Conservation (phyloP, 2,888 invertebrate genomes). For the Drosophila subquinaria region DNA sequence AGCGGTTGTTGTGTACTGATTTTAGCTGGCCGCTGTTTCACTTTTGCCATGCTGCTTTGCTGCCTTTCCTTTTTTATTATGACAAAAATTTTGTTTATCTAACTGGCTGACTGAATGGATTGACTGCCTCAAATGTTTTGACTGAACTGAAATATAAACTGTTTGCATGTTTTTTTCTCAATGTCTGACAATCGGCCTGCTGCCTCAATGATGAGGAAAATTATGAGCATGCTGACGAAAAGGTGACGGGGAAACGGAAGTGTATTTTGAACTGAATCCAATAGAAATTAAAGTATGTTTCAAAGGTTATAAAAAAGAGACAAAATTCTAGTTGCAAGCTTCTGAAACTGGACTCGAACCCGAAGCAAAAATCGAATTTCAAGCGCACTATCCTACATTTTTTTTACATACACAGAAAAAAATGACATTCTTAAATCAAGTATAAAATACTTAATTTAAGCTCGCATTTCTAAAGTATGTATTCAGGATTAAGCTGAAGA, state of each 20-base stretch:
- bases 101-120: conserved; percentile 27
- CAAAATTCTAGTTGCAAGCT: too few relatives aligned
- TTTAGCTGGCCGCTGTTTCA: conserved; percentile 7
- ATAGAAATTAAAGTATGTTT: too few relatives aligned
- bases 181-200: conserved; percentile 31
- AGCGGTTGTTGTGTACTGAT: conserved; percentile 14
- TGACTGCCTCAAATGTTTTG: conserved; percentile 25
- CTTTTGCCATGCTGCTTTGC: conserved; percentile 32
- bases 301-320: too few relatives aligned
- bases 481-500: too few relatives aligned
- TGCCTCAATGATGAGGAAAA: conserved; percentile 1
- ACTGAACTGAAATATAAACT: conserved; percentile 1
- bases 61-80: conserved; percentile 14
- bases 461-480: too few relatives aligned
- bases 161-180: conserved; percentile 1
- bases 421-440: too few relatives aligned
- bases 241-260: background rate
- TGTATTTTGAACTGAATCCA: too few relatives aligned
- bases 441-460: too few relatives aligned
- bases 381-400: too few relatives aligned
- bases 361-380: too few relatives aligned
- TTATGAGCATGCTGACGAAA: background rate
- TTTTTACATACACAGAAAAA: too few relatives aligned
- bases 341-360: too few relatives aligned
- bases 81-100: conserved; percentile 35